phyloP scores from a whole-genome alignment of 2,113 vertebrate genomes.

The Chlorodrepanis virens region DNA sequence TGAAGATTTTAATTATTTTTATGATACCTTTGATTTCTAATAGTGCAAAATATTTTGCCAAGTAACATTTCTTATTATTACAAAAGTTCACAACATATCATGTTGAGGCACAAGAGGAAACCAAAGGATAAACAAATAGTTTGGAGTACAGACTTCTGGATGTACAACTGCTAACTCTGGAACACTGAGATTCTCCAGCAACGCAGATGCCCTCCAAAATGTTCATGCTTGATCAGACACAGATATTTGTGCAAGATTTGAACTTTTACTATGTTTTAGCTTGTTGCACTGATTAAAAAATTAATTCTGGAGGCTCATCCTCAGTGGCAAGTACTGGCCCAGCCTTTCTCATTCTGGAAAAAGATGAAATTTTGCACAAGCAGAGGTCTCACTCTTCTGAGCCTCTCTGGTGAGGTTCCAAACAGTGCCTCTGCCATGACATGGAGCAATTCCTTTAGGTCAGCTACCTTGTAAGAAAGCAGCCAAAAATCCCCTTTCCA shows the following conservation, averaged over 20 bases:
- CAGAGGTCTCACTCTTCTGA: background rate
- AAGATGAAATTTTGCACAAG: background rate
- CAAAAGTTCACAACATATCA: background rate
- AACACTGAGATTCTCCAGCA: background rate
- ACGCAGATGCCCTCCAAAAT: background rate
- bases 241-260: background rate
- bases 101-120: background rate
- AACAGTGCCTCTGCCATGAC: background rate
- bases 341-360: background rate
- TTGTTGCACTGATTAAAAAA: background rate
- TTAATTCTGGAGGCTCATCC: background rate
- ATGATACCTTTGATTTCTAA: background rate
- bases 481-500: background rate
- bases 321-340: background rate
- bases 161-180: background rate
- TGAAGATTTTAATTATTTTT: background rate
- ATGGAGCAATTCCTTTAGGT: background rate
- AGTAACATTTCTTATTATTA: background rate
- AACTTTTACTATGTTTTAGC: background rate
- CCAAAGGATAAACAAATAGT: background rate
- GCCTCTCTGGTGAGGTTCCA: background rate
- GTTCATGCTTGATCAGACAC: background rate
- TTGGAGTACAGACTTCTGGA: background rate
- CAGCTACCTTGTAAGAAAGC: background rate
- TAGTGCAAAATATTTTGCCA: background rate